Conservation (phyloP, 2,888 invertebrate species). For the Didymodactylos carnosus region DNA sequence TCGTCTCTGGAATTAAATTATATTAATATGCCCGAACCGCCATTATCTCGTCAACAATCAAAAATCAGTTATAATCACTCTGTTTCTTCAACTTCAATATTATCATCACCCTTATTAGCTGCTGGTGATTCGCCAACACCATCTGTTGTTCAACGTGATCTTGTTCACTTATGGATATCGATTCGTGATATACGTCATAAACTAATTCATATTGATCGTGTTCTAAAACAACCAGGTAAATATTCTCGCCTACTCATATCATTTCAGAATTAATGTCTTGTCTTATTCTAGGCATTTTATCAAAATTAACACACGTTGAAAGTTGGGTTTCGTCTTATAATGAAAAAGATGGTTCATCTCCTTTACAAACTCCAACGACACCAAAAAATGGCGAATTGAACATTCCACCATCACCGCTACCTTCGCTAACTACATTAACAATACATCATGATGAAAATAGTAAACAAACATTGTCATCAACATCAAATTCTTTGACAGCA, state of each 20-base stretch:
- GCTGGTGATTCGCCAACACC: background rate
- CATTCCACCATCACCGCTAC: no score
- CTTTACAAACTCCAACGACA: background rate
- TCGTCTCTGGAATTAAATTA: background rate
- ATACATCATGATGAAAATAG: no score
- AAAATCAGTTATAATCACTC: background rate
- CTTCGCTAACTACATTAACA: no score
- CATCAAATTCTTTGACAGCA: no score
- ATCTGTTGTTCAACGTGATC: background rate
- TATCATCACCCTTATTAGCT: background rate
- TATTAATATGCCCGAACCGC: background rate
- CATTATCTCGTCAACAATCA: background rate
- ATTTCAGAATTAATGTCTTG: no score
- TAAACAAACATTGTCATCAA: no score
- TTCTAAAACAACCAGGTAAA: background rate
- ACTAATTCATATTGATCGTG: background rate
- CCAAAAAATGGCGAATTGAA: background rate
- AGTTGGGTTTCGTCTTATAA: background rate
- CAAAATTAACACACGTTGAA: background rate
- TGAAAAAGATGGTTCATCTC: background rate
- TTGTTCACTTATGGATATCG: background rate
- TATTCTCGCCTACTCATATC: no score
- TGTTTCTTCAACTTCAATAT: background rate
- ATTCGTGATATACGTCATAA: slow-evolving; percentile 1
- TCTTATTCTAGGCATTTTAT: no score